phyloP scores from a whole-genome alignment of 2,113 vertebrate species.

The Leuciscus idus region DNA sequence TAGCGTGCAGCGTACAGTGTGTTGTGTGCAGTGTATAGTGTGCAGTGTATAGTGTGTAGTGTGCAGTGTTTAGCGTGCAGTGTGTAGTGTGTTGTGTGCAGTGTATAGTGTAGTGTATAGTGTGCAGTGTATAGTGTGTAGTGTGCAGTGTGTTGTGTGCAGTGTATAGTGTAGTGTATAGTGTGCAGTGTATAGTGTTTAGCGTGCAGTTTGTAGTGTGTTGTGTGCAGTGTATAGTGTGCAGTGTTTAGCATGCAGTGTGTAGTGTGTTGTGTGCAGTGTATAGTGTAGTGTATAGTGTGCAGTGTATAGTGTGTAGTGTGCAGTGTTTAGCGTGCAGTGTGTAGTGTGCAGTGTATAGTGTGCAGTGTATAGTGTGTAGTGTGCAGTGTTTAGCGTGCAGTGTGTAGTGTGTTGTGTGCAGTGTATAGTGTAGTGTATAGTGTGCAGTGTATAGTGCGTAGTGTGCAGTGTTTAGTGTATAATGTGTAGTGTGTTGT shows the following conservation, averaged over 20 bases:
- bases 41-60: accelerated
- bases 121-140: accelerated
- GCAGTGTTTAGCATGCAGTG: accelerated
- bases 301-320: neutral
- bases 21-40: neutral
- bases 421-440: neutral
- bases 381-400: neutral
- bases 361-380: neutral
- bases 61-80: accelerated
- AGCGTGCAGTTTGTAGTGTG: accelerated
- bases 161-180: neutral
- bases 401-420: accelerated
- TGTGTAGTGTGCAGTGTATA: neutral
- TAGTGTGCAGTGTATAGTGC: neutral
- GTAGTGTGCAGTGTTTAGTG: accelerated
- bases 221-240: accelerated
- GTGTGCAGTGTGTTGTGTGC: neutral
- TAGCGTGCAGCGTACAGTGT: too few relatives aligned
- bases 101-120: accelerated
- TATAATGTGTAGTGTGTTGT: neutral
- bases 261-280: accelerated
- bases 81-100: neutral
- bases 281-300: neutral
- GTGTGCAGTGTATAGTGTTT: neutral
- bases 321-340: neutral